Conservation (phyloP, 2,888 invertebrate species). For the Lydus trimaculatus region DNA sequence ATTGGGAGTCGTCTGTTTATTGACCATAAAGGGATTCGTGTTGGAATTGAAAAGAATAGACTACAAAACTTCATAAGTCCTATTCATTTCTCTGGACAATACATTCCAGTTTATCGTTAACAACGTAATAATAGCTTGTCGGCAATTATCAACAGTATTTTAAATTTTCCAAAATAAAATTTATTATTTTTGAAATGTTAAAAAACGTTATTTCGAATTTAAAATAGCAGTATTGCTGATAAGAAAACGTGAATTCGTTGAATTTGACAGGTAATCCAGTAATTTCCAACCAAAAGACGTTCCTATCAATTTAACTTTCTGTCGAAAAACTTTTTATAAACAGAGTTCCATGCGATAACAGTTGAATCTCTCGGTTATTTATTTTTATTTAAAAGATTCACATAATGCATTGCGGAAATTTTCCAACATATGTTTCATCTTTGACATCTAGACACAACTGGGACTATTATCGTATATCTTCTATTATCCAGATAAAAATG, state of each 20-base stretch:
- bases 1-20: slow-evolving; percentile 5
- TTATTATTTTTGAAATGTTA: too few species aligned
- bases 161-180: too few species aligned
- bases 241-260: too few species aligned
- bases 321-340: too few species aligned
- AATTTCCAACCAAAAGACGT: too few species aligned
- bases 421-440: neutral
- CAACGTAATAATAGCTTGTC: neutral
- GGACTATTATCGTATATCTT: neutral
- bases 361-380: neutral
- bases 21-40: slow-evolving; percentile 9
- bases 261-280: too few species aligned
- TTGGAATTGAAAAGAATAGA: slow-evolving; percentile 15
- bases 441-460: neutral
- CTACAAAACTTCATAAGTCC: slow-evolving; percentile 8
- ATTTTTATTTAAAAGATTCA: neutral
- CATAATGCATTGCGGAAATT: neutral
- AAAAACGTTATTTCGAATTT: too few species aligned
- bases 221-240: too few species aligned
- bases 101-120: neutral
- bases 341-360: too few species aligned
- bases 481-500: neutral
- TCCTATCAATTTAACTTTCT: too few species aligned
- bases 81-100: neutral
- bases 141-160: too few species aligned